Conservation (phyloP, 2,113 vertebrate species). For the Malurus cyaneus region DNA sequence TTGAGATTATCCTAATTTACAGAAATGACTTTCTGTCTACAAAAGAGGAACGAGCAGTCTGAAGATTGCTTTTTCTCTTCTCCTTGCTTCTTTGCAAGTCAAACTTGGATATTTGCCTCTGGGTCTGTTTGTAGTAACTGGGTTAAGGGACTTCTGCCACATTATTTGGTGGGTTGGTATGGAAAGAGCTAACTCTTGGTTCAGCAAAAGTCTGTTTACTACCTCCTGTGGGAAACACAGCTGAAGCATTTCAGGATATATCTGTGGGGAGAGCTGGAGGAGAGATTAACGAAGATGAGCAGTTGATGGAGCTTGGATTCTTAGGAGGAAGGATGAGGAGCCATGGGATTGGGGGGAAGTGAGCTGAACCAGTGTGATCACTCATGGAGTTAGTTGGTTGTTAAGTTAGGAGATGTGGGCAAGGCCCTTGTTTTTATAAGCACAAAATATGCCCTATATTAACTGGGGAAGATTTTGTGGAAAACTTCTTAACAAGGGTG, state of each 20-base stretch:
- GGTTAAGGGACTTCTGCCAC: neutral
- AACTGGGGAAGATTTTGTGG: neutral
- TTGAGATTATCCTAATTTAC: slow-evolving; percentile 10
- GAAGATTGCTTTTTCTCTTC: neutral
- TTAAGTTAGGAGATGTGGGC: neutral
- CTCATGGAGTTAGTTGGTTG: neutral
- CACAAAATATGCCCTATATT: neutral
- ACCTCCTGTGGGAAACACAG: neutral
- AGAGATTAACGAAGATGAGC: neutral
- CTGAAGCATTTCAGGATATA: neutral
- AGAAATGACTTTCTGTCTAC: neutral
- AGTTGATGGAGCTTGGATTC: neutral
- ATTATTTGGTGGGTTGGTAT: neutral
- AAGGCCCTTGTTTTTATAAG: neutral
- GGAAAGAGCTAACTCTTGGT: neutral
- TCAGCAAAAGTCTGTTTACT: neutral
- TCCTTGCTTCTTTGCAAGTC: slow-evolving; percentile 23
- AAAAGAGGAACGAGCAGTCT: neutral
- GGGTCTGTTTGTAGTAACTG: neutral
- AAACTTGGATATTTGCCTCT: neutral
- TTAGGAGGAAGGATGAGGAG: neutral
- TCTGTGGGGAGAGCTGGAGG: neutral
- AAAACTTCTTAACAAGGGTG: neutral
- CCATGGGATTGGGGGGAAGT: neutral
- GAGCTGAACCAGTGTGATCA: neutral